These are phyloP conservation scores for Mohoua ochrocephala DNA, from an alignment of 2,113 vertebrate genomes.

Conservation along the genomic window DNA sequence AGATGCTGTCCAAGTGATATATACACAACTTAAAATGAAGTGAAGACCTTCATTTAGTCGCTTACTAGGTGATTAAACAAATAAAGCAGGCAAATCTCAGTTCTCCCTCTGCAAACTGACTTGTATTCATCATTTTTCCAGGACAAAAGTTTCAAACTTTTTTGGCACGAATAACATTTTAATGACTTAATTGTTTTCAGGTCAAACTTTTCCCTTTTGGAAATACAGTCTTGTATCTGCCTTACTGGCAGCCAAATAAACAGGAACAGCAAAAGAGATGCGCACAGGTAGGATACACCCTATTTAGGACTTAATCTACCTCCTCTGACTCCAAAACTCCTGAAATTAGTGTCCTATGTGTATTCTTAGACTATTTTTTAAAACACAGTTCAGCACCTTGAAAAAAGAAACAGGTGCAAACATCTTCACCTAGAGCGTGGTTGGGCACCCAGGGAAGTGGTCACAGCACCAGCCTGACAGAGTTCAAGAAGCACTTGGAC, in stretches of 20 bases:
- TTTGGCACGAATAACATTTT: neutral
- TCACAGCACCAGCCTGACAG: neutral
- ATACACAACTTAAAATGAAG: neutral
- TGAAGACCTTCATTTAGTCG: neutral
- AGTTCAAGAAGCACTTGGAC: neutral
- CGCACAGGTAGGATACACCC: neutral
- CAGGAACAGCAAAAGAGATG: neutral
- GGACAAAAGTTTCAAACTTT: neutral
- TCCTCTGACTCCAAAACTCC: neutral
- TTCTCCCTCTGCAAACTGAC: neutral
- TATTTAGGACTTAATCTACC: neutral
- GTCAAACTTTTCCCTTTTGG: neutral
- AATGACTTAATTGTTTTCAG: neutral
- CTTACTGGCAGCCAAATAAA: neutral
- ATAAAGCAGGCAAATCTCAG: neutral
- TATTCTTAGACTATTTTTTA: neutral
- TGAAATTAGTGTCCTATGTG: neutral
- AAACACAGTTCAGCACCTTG: neutral
- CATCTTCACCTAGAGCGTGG: neutral
- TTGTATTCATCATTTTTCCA: neutral
- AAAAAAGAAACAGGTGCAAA: neutral
- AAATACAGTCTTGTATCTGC: neutral
- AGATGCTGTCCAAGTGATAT: neutral
- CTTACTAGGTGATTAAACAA: neutral
- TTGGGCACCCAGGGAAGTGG: fast-evolving